A percentile compares a stretch with the other conserved stretches of the same genome.
Evolutionary conservation across 2,888 invertebrate species (phyloP).

Genomic region (Tridacna crocea): DNA sequence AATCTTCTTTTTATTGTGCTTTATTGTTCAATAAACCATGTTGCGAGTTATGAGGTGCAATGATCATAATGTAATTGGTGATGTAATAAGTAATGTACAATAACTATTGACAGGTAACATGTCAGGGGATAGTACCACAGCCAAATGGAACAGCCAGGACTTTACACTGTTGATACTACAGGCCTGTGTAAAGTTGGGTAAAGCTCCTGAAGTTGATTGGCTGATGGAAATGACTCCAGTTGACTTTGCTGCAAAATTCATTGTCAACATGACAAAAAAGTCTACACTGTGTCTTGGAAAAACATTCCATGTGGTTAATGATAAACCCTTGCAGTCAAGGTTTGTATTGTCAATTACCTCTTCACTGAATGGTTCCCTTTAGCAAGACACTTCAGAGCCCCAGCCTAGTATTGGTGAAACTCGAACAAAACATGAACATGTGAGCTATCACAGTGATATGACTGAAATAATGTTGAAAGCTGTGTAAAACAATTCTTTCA

Average conservation of each 20-base stretch:
- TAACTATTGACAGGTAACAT: conserved; percentile 77
- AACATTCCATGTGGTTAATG: conserved; percentile 83
- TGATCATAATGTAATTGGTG: no score
- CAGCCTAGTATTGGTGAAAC: no score
- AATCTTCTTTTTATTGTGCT: no score
- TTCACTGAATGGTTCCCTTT: neutral
- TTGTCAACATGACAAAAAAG: conserved; percentile 79
- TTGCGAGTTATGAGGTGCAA: no score
- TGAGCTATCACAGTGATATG: no score
- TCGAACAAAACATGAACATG: no score
- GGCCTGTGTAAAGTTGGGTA: conserved; percentile 75
- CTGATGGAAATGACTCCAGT: conserved; percentile 84
- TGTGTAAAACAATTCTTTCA: neutral
- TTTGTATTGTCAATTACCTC: conserved; percentile 33
- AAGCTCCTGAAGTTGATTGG: conserved; percentile 83
- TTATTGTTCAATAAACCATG: no score
- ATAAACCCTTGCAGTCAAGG: conserved; percentile 78
- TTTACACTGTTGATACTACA: conserved; percentile 83
- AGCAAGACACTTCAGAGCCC: no score
- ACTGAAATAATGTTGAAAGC: no score
- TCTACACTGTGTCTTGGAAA: conserved; percentile 81
- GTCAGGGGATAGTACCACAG: conserved; percentile 80
- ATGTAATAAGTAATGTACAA: no score
- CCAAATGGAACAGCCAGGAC: conserved; percentile 84
- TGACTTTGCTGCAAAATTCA: conserved; percentile 82